Conservation (phyloP, 2,888 invertebrate genomes). For the Xestia xanthographa region DNA sequence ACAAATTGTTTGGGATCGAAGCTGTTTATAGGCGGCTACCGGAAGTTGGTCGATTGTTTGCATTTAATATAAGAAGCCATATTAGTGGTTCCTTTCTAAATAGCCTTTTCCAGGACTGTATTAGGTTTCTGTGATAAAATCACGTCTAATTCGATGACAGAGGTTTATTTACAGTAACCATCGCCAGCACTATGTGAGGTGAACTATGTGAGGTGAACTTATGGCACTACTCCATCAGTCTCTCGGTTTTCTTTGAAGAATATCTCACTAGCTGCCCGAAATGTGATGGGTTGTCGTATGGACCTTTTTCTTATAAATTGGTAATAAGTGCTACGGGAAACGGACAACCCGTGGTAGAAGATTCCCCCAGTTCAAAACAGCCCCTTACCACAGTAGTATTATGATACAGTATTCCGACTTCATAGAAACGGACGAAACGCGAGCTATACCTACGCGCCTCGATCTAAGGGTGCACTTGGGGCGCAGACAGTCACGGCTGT, state of each 20-base stretch:
- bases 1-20: slow-evolving; percentile 31
- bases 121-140: not conserved
- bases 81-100: not conserved
- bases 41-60: slow-evolving; percentile 34
- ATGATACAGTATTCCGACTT: too few relatives aligned
- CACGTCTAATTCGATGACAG: not conserved
- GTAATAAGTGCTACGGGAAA: not conserved
- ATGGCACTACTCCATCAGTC: too few relatives aligned
- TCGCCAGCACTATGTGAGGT: too few relatives aligned
- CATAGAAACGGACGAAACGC: too few relatives aligned
- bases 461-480: too few relatives aligned
- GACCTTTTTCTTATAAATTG: not conserved
- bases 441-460: too few relatives aligned
- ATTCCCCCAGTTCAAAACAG: not conserved
- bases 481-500: too few relatives aligned
- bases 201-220: too few relatives aligned
- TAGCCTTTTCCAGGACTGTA: not conserved
- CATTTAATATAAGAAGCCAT: slow-evolving; percentile 2
- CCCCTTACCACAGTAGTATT: too few relatives aligned
- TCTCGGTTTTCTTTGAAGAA: not conserved
- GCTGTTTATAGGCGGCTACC: slow-evolving; percentile 12
- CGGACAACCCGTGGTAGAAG: not conserved
- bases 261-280: not conserved
- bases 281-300: not conserved
- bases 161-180: not conserved